Evolutionary conservation across 2,797 vertebrate genomes (phyloP).

Genomic region (Rhabdomys pumilio): DNA sequence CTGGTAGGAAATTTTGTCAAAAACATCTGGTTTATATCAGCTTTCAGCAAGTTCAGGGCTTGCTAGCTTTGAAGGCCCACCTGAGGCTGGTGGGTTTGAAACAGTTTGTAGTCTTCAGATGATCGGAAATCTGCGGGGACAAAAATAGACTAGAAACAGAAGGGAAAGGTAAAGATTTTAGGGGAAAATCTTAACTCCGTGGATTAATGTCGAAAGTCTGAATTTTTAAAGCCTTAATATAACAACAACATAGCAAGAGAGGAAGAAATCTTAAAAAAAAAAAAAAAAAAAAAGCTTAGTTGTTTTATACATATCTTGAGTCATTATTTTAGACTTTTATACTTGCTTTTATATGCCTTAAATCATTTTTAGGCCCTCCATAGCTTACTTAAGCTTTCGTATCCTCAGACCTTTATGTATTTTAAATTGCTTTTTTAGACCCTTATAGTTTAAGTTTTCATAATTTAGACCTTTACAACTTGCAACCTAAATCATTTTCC

Average conservation of each 20-base stretch:
- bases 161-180: background rate
- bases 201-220: background rate
- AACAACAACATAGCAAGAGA: background rate
- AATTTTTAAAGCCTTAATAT: background rate
- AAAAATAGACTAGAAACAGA: background rate
- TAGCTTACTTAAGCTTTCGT: background rate
- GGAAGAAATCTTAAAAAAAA: background rate
- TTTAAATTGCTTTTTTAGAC: background rate
- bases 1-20: background rate
- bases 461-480: background rate
- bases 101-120: background rate
- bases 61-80: background rate
- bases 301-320: background rate
- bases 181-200: background rate
- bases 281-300: background rate
- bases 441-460: background rate
- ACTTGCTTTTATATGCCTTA: background rate
- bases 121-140: background rate
- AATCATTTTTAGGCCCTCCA: background rate
- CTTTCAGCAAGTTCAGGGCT: background rate
- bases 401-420: background rate
- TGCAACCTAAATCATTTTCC: background rate
- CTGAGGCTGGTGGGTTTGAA: background rate
- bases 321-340: background rate
- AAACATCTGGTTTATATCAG: background rate